Percentiles rank a stretch among this genome's conserved stretches.
These are phyloP conservation scores for Muscicapa comitata DNA, from an alignment of 2,797 vertebrate species.

Conservation along the genomic window DNA sequence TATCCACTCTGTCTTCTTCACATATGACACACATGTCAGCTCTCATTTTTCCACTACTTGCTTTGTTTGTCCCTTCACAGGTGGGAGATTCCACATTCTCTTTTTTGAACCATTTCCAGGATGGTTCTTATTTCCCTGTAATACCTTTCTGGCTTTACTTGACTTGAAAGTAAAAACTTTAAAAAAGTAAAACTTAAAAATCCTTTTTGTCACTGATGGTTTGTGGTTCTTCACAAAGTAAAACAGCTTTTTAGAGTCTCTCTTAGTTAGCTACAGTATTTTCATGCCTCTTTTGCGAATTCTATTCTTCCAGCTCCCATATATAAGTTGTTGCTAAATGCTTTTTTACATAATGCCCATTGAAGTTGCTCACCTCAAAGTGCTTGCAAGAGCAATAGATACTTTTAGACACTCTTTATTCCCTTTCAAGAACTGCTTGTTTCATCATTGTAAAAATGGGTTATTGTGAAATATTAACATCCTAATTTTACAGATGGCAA, in stretches of 20 bases:
- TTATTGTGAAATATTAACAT: background rate
- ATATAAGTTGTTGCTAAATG: background rate
- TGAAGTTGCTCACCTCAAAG: background rate
- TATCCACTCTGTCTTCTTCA: constrained; percentile 40
- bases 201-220: background rate
- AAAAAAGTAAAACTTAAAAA: background rate
- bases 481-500: background rate
- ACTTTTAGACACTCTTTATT: background rate
- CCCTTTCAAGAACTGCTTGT: background rate
- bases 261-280: background rate
- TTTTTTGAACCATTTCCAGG: background rate
- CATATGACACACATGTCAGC: background rate
- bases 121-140: background rate
- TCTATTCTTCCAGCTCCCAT: background rate
- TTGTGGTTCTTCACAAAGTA: background rate
- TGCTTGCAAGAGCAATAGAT: background rate
- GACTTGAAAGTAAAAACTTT: no score
- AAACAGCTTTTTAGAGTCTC: background rate
- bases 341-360: background rate
- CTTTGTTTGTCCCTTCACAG: constrained; percentile 30
- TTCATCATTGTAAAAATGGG: background rate
- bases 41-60: constrained; percentile 30
- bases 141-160: background rate
- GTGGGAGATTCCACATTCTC: background rate
- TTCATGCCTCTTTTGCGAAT: background rate